A percentile compares a stretch with the other conserved stretches of the same genome.
Conservation (phyloP, 1,140 invertebrate genomes). For the Drosophila grimshawi region DNA sequence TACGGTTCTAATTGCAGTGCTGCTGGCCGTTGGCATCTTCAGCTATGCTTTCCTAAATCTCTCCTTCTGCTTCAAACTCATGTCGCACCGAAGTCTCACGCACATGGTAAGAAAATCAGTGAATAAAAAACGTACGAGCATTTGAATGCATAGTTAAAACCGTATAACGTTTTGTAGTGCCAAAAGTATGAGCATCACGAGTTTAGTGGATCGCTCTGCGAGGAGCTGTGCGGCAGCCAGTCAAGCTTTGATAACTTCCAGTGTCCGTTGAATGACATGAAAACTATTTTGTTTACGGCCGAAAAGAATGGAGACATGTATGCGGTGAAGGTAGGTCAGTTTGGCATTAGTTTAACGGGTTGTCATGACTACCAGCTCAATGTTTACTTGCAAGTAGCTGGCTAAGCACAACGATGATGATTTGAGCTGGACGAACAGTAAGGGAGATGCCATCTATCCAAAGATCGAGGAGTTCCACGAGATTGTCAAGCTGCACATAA, state of each 20-base stretch:
- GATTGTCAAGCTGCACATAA: constrained; percentile 79
- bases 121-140: background rate
- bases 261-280: constrained; percentile 73
- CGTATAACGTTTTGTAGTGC: constrained; percentile 49
- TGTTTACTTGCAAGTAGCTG: constrained; percentile 38
- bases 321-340: constrained; percentile 75
- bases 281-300: constrained; percentile 75
- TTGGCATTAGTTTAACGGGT: constrained; percentile 15
- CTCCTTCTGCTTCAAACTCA: constrained; percentile 78
- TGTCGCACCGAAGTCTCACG: constrained; percentile 77
- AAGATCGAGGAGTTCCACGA: constrained; percentile 79
- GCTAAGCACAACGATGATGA: constrained; percentile 72
- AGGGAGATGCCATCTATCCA: constrained; percentile 67
- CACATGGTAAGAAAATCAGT: constrained; percentile 60
- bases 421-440: constrained; percentile 72
- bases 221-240: constrained; percentile 68
- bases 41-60: constrained; percentile 80
- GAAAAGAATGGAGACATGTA: constrained; percentile 77
- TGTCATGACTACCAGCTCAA: constrained; percentile 24
- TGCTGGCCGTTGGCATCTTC: constrained; percentile 71
- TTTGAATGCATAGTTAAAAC: background rate
- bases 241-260: constrained; percentile 73
- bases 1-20: constrained; percentile 69
- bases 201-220: constrained; percentile 75
- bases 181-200: constrained; percentile 70